Conservation (phyloP, 2,113 vertebrate species). For the Gopherus flavomarginatus region DNA sequence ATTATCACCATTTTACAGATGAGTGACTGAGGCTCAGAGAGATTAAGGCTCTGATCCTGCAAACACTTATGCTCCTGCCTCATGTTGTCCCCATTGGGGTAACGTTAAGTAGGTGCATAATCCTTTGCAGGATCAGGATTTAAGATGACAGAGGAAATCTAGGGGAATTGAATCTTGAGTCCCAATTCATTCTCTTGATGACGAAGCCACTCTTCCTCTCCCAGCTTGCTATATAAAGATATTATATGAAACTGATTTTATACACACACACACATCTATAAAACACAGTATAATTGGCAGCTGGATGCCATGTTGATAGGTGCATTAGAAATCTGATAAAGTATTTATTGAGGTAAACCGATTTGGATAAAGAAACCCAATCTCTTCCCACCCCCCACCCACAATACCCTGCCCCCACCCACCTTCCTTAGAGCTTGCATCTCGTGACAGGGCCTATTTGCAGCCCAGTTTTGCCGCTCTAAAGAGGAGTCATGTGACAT, state of each 20-base stretch:
- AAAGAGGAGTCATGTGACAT: conserved; percentile 26
- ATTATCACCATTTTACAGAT: background rate
- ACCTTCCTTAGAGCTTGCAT: background rate
- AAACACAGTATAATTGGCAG: conserved; percentile 12
- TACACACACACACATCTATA: background rate
- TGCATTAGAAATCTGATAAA: conserved; percentile 32
- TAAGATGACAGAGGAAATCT: conserved; percentile 39
- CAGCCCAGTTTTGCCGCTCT: background rate
- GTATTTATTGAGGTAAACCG: background rate
- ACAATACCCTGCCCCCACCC: background rate
- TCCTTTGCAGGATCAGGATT: background rate
- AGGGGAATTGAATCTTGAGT: conserved; percentile 12
- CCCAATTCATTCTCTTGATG: conserved; percentile 49
- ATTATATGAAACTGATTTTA: conserved; percentile 44
- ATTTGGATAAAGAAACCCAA: background rate
- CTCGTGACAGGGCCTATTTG: background rate
- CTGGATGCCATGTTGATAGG: background rate
- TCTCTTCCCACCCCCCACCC: background rate
- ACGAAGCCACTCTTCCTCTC: conserved; percentile 68
- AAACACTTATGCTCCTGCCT: background rate
- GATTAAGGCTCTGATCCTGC: conserved; percentile 17
- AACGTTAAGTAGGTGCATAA: background rate
- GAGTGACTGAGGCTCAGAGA: background rate
- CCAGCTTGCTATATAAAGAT: conserved; percentile 3
- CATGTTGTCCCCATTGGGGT: background rate